phyloP scores from a whole-genome alignment of 2,888 invertebrate species.

The Uropetala carovei region DNA sequence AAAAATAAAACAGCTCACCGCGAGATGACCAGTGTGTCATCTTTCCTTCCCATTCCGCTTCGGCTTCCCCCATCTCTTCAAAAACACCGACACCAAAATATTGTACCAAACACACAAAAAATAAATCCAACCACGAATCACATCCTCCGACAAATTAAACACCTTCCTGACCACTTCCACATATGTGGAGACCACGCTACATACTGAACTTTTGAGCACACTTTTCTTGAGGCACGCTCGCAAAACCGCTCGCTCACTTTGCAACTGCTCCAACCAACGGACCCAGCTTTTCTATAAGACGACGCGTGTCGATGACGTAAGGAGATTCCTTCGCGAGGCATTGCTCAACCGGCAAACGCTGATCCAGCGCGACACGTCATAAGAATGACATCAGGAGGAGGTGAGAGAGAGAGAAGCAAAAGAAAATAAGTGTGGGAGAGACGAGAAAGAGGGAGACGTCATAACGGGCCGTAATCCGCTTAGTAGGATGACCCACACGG shows the following conservation, averaged over 20 bases:
- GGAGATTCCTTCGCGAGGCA: not conserved
- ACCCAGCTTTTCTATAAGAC: not conserved
- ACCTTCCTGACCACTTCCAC: not conserved
- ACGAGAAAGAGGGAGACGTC: not conserved
- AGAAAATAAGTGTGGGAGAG: not conserved
- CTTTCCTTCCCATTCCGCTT: not conserved
- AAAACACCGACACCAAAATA: too few relatives aligned
- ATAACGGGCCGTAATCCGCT: too few relatives aligned
- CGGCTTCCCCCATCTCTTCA: not conserved
- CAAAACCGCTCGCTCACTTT: not conserved
- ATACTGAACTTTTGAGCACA: not conserved
- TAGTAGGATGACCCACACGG: too few relatives aligned
- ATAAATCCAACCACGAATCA: too few relatives aligned
- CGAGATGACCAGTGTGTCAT: conserved; percentile 15
- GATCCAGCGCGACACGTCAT: conserved; percentile 28
- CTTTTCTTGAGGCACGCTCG: not conserved
- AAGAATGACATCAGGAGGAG: not conserved
- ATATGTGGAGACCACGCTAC: not conserved
- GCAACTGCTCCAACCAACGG: not conserved
- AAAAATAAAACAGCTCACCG: not conserved
- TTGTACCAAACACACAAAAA: too few relatives aligned
- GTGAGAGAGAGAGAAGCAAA: not conserved
- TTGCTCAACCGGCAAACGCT: not conserved
- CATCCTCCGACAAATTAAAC: not conserved
- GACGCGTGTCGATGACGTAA: not conserved